phyloP scores from a whole-genome alignment of 2,113 vertebrate species.

The Alaudala cheleensis region DNA sequence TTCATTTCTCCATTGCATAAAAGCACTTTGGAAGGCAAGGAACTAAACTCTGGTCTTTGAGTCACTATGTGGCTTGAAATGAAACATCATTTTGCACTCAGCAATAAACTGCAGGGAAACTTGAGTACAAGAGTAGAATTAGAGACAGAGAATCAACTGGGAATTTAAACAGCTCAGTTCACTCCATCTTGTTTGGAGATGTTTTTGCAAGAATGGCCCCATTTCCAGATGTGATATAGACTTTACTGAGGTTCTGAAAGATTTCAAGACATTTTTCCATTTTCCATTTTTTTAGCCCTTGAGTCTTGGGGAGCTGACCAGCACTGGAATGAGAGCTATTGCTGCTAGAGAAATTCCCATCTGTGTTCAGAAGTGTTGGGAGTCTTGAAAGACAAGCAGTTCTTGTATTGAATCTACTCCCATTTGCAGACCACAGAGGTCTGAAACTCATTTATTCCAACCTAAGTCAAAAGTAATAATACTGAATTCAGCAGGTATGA shows the following conservation, averaged over 20 bases:
- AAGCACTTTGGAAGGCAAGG: constrained; percentile 5
- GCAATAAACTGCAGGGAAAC: background rate
- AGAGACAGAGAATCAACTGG: background rate
- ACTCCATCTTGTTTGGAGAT: background rate
- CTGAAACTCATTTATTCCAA: background rate
- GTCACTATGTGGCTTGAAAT: background rate
- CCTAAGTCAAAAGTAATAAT: background rate
- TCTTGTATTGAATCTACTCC: background rate
- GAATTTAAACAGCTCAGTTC: background rate
- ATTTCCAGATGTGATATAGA: background rate
- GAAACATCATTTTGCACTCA: constrained; percentile 38
- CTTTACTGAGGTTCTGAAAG: background rate
- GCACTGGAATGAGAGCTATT: background rate
- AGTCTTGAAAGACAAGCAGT: background rate
- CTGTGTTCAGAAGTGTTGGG: background rate
- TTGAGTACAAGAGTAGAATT: background rate
- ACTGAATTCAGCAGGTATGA: background rate
- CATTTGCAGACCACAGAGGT: background rate
- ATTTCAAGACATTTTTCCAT: background rate
- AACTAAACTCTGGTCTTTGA: background rate
- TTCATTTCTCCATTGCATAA: constrained; percentile 2
- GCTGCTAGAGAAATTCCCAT: background rate
- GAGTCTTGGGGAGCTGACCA: background rate
- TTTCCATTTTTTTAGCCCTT: background rate
- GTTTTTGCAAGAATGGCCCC: background rate